Conservation (phyloP, 2,113 vertebrate genomes). For the Puntigrus tetrazona region DNA sequence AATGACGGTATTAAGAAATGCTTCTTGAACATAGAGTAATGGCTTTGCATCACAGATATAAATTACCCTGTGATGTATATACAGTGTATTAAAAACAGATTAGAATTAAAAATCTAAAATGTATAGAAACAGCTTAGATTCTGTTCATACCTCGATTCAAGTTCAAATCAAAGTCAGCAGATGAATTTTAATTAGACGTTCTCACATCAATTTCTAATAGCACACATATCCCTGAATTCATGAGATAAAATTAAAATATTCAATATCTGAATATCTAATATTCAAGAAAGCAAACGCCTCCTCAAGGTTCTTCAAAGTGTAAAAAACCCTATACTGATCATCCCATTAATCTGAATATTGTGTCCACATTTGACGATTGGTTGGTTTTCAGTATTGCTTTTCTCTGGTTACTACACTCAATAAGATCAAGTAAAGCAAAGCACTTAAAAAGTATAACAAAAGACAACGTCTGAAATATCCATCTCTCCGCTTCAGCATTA, state of each 20-base stretch:
- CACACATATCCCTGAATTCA: background rate
- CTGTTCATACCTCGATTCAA: too few relatives aligned
- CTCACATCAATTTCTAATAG: background rate
- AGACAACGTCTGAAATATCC: constrained; percentile 2
- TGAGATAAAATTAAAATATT: background rate
- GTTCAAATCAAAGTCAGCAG: background rate
- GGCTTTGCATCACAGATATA: too few relatives aligned
- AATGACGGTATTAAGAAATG: background rate
- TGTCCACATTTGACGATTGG: background rate
- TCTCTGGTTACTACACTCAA: background rate
- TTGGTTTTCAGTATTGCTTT: background rate
- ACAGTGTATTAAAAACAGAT: background rate
- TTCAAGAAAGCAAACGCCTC: background rate
- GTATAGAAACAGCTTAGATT: too few relatives aligned
- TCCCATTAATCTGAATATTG: background rate
- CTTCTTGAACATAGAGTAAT: too few relatives aligned
- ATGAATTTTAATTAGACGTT: background rate
- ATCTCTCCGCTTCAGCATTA: constrained; percentile 6
- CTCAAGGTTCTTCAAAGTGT: background rate
- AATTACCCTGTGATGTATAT: too few relatives aligned
- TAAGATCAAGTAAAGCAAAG: background rate
- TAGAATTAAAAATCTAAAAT: background rate
- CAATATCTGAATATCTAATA: background rate
- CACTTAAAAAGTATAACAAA: background rate
- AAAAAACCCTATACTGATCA: background rate